Percentiles rank a stretch among this genome's conserved stretches.
Evolutionary conservation across 2,888 invertebrate genomes (phyloP).

Genomic region (Macaria liturata): DNA sequence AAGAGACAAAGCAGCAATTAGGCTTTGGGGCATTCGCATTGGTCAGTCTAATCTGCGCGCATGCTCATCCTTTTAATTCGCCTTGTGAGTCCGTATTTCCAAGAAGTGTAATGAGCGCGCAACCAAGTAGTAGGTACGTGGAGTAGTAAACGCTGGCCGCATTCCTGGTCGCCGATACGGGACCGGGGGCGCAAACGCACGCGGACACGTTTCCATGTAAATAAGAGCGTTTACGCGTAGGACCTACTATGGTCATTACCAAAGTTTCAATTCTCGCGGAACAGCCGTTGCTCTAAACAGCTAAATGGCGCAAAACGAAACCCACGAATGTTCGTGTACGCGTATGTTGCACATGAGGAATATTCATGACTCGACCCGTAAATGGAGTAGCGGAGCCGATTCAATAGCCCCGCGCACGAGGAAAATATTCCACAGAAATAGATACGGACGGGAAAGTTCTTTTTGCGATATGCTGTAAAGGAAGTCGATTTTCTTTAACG

Average conservation of each 20-base stretch:
- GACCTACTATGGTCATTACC: conserved; percentile 73
- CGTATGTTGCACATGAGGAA: conserved; percentile 61
- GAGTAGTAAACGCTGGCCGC: conserved; percentile 34
- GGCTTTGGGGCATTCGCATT: conserved; percentile 36
- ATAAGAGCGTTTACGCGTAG: conserved; percentile 70
- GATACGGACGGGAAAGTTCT: conserved; percentile 26
- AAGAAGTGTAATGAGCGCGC: conserved; percentile 40
- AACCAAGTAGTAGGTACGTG: conserved; percentile 37
- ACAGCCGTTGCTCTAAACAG: conserved; percentile 65
- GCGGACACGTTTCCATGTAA: conserved; percentile 71
- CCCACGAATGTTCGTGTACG: conserved; percentile 46
- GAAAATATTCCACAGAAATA: conserved; percentile 37
- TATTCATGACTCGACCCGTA: conserved; percentile 61
- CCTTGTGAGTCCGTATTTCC: conserved; percentile 40
- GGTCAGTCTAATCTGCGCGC: conserved; percentile 36
- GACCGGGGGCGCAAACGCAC: conserved; percentile 53
- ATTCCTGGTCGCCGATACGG: conserved; percentile 48
- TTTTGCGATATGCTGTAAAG: conserved; percentile 29
- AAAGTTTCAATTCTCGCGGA: conserved; percentile 67
- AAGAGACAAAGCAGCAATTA: conserved; percentile 49
- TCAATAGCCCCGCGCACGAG: conserved; percentile 44
- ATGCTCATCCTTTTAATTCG: conserved; percentile 43
- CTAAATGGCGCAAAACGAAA: conserved; percentile 70
- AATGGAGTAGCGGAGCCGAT: conserved; percentile 54
- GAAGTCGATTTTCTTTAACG: conserved; percentile 31